Percentiles rank a stretch among this genome's conserved stretches.
phyloP scores from a whole-genome alignment of 2,888 invertebrate species.

The Aleiodes testaceus region DNA sequence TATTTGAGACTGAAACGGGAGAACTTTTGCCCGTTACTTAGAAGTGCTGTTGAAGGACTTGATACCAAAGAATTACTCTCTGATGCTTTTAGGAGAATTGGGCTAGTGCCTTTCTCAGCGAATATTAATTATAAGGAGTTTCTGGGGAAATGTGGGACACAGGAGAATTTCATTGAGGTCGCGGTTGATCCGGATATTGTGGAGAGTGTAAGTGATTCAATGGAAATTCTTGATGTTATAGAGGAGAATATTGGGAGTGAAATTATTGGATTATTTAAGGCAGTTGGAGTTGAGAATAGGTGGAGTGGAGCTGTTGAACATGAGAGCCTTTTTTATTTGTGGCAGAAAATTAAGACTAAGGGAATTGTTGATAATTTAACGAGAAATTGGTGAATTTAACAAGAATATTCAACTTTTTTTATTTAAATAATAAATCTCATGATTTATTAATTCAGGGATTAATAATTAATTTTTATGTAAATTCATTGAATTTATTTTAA shows the following conservation, averaged over 20 bases:
- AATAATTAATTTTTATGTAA: too few relatives aligned
- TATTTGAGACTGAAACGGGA: not conserved
- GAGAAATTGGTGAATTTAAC: too few relatives aligned
- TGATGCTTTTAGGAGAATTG: not conserved
- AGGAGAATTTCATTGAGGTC: not conserved
- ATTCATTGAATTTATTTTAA: too few relatives aligned
- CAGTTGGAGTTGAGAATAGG: not conserved
- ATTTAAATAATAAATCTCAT: too few relatives aligned
- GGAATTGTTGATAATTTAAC: too few relatives aligned
- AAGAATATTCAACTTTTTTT: too few relatives aligned
- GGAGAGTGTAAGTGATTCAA: not conserved
- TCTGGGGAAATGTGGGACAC: not conserved
- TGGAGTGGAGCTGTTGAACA: not conserved
- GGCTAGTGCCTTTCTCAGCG: not conserved
- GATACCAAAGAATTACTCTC: not conserved
- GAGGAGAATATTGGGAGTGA: not conserved
- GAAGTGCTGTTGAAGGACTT: not conserved
- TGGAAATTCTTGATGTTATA: not conserved
- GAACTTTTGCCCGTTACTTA: not conserved
- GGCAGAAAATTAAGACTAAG: not conserved
- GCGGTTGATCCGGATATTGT: not conserved
- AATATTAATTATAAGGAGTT: not conserved
- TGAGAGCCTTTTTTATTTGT: not conserved
- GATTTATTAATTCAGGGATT: too few relatives aligned
- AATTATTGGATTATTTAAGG: not conserved